Evolutionary conservation across 2,888 invertebrate species (phyloP), one percentile per base, ranked within the genome.

Genomic region (Mantis religiosa): DNA sequence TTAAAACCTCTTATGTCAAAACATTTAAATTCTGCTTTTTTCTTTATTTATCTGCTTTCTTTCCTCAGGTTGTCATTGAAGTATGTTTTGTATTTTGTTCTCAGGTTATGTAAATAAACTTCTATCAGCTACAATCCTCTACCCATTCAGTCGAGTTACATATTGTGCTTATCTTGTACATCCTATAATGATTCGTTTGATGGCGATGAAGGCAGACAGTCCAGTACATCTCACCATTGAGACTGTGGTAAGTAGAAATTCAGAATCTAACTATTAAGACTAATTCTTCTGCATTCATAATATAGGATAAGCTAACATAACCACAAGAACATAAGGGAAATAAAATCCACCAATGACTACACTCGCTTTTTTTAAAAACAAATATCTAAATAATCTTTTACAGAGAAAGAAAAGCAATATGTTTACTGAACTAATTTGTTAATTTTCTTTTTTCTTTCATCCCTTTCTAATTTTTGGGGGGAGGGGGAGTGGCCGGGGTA

Each of bases 111-210:
- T 97, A 83, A 96, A 96, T 87, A 94, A 94, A 81, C 93, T 97
- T 91, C 94, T 98, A 25, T 96, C 97, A 2, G 95, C 97, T 47
- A 96, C 97, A 14, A 94, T 96, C 90, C 94, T 97, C 89, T 97
- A 97, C 93, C 97, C 97, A 89, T 96, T 97, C 93, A 97, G 97
- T 88, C 94, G 97, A 91, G 97, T 97, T 27, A 98, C 97, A 84
- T 98, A 98, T 93, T 98, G 97, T 93, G 97, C 97, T 0, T 98
- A 97, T 93, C 94, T 98, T 90, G 95, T 98, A 90, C 97, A 98
- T 93, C 97, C 97, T 0, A 95, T 98, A 88, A 96, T 97, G 90
- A 96, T 98, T 91, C 95, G 97, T 91, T 94, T 95, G 91, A 96
- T 97, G 92, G 96, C 97, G 84, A 96, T 98, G 95, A 96, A 96